phyloP scores from a whole-genome alignment of 2,113 vertebrate species.

The Maccullochella peelii region DNA sequence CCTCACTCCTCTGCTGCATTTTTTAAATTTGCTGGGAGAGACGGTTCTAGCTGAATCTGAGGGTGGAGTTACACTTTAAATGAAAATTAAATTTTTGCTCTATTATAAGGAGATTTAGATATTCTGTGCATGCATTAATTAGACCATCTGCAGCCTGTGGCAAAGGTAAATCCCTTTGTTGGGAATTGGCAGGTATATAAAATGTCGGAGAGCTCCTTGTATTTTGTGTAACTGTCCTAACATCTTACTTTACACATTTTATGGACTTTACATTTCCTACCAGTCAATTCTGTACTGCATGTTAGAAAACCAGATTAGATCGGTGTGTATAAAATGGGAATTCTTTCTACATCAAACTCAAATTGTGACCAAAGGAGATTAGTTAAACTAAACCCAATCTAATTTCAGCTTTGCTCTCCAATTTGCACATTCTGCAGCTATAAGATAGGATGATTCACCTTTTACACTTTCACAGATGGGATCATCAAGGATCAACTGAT shows the following conservation, averaged over 20 bases:
- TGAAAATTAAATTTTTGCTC: background rate
- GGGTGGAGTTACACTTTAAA: no score
- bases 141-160: constrained; percentile 50
- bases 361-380: constrained; percentile 74
- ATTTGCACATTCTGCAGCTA: constrained; percentile 70
- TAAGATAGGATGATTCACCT: constrained; percentile 78
- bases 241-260: constrained; percentile 30
- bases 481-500: constrained; percentile 81
- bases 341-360: constrained; percentile 63
- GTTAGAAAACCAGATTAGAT: constrained; percentile 55
- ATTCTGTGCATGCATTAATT: constrained; percentile 56
- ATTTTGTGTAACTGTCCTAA: constrained; percentile 5
- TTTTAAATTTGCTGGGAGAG: no score
- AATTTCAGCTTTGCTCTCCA: constrained; percentile 59
- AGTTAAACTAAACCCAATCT: constrained; percentile 75
- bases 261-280: constrained; percentile 24
- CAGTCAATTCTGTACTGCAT: constrained; percentile 7
- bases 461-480: constrained; percentile 77
- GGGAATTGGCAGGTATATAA: constrained; percentile 44
- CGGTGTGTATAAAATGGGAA: constrained; percentile 57
- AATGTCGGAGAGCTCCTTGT: constrained; percentile 28
- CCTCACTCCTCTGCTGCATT: no score
- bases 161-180: constrained; percentile 60
- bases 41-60: no score
- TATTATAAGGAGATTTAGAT: background rate